phyloP scores from a whole-genome alignment of 2,888 invertebrate genomes.

The Cheilosia vulpina region DNA sequence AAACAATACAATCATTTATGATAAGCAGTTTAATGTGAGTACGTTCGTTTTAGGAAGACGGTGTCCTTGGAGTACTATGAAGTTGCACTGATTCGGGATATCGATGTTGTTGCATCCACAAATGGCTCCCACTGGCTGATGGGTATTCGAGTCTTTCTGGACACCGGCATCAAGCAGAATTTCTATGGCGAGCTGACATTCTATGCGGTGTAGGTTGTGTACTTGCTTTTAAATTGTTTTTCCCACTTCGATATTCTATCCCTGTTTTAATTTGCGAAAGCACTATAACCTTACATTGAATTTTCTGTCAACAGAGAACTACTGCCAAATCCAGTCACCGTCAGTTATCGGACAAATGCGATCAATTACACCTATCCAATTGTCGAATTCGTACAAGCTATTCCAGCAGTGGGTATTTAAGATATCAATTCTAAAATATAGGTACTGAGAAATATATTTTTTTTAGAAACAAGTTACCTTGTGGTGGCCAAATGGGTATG shows the following conservation, averaged over 20 bases:
- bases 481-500: slow-evolving; percentile 99
- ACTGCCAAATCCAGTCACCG: slow-evolving; percentile 78
- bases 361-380: slow-evolving; percentile 79
- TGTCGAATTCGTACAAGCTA: slow-evolving; percentile 80
- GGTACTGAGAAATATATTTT: background rate
- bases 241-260: no score
- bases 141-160: slow-evolving; percentile 83
- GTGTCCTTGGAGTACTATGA: slow-evolving; percentile 88
- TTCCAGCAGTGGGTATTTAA: slow-evolving; percentile 80
- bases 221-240: background rate
- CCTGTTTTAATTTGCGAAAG: slow-evolving; percentile 1
- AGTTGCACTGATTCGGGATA: slow-evolving; percentile 86
- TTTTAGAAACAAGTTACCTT: slow-evolving; percentile 84
- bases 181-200: slow-evolving; percentile 79
- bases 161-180: slow-evolving; percentile 78
- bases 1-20: slow-evolving; percentile 58
- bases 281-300: background rate
- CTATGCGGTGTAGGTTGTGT: slow-evolving; percentile 78
- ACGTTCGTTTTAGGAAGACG: slow-evolving; percentile 86
- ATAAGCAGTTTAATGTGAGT: slow-evolving; percentile 37
- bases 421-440: background rate
- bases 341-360: slow-evolving; percentile 76
- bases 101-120: slow-evolving; percentile 83
- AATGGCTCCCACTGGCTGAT: slow-evolving; percentile 83
- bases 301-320: slow-evolving; percentile 79